A percentile compares a stretch with the other conserved stretches of the same genome.
Conservation (phyloP, 1,140 invertebrate genomes). For the Homalodisca vitripennis region DNA sequence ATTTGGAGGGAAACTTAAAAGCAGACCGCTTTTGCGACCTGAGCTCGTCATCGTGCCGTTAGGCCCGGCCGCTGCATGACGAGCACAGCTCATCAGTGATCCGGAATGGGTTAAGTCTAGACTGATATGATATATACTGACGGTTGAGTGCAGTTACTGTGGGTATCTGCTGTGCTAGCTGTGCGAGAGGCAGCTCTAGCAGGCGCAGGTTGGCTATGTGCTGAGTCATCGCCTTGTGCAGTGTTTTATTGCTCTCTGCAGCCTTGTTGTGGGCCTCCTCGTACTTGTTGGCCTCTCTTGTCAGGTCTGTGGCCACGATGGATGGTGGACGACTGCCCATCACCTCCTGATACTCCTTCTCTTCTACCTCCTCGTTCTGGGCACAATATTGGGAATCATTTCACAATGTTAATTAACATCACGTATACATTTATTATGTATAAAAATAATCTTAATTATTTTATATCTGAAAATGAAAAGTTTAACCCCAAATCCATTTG, state of each 20-base stretch:
- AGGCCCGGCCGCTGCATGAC: too few relatives aligned
- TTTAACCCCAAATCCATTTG: too few relatives aligned
- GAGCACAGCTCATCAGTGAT: too few relatives aligned
- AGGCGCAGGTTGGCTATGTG: slow-evolving; percentile 87
- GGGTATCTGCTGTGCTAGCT: slow-evolving; percentile 77
- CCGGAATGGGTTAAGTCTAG: too few relatives aligned
- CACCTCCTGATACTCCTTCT: slow-evolving; percentile 75
- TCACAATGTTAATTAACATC: too few relatives aligned
- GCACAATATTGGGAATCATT: too few relatives aligned
- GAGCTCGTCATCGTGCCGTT: too few relatives aligned
- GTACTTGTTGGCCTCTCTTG: slow-evolving; percentile 82
- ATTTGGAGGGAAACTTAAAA: too few relatives aligned
- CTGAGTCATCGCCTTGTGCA: slow-evolving; percentile 87
- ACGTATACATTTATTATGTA: too few relatives aligned
- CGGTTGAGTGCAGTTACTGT: slow-evolving; percentile 50
- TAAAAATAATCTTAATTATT: too few relatives aligned
- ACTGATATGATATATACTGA: slow-evolving; percentile 37
- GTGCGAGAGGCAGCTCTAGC: slow-evolving; percentile 73
- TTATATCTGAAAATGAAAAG: too few relatives aligned
- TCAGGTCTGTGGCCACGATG: slow-evolving; percentile 81
- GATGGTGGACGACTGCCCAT: slow-evolving; percentile 81
- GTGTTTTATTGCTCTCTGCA: slow-evolving; percentile 85
- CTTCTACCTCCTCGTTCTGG: slow-evolving; percentile 69
- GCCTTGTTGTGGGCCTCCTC: slow-evolving; percentile 84
- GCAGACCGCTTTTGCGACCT: too few relatives aligned